Evolutionary conservation across 2,113 vertebrate species (phyloP), one percentile per base, ranked within the genome.

Genomic region (Elephantulus edwardii): DNA sequence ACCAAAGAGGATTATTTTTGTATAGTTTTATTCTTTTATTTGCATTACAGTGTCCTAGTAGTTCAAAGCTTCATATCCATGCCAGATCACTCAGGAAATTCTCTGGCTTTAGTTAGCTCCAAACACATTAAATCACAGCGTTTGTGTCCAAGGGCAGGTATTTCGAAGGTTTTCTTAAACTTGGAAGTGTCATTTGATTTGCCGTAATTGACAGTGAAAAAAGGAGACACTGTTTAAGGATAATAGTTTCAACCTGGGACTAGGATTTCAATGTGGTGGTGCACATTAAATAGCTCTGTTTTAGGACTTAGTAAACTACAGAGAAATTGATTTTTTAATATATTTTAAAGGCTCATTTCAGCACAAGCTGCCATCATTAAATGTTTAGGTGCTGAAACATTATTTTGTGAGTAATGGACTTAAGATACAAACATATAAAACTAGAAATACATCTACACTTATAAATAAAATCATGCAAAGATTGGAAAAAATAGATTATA

Each of bases 311-410:
- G 76, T 81, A 83, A 86, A 83, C 54, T 86, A 80, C 4, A 48
- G 26, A 71, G 76, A 71, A 66, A 95, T 92, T 89, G 16, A 2
- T 82, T 86, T 93, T 95, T 96, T 93, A 87, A 5, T 84, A 8
- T 86, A 52, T 94, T 94, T 74, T 19, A 17, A 78, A 66, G 42
- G 83, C 95, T 30, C 82, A 70, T 95, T 97, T 95, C 92, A 88
- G 89, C 2, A 19, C 79, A 89, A 93, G 89, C 38, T 96, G 30
- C 22, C 28, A 58, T 26, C 38, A 64, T 35, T 86, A 72, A 94
- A 86, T 70, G 96, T 93, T 95, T 87, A 56, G 95, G 19, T 79
- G 72, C n/a, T 8, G 28, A 93, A 95, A 82, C 6, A 82, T 75
- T 74, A 84, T 54, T 95, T 78, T 64, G 54, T 77, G 92, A 78